A percentile compares a stretch with the other conserved stretches of the same genome.
Evolutionary conservation across 2,113 vertebrate genomes (phyloP).

Genomic region (Dipodomys merriami): DNA sequence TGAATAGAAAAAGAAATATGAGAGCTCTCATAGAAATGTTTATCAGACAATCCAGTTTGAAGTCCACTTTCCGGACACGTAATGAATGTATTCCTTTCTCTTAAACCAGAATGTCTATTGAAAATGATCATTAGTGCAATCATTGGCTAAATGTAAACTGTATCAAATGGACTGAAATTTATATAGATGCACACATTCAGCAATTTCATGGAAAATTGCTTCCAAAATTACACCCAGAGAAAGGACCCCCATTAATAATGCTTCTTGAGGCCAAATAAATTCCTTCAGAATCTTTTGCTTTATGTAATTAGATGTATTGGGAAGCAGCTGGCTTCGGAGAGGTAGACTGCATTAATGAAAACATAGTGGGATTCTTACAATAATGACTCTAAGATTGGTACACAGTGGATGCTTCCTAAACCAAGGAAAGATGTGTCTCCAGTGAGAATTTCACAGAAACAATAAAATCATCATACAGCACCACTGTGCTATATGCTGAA

Average conservation of each 20-base stretch:
- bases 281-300: conserved; percentile 57
- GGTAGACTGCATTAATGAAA: conserved; percentile 62
- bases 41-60: not conserved
- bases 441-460: conserved; percentile 31
- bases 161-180: conserved; percentile 70
- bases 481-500: conserved; percentile 24
- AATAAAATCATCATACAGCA: conserved; percentile 35
- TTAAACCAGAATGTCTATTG: conserved; percentile 57
- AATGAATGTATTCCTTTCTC: conserved; percentile 52
- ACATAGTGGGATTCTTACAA: not conserved
- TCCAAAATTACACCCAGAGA: conserved; percentile 75
- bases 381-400: conserved; percentile 45
- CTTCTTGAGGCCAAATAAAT: conserved; percentile 67
- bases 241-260: conserved; percentile 70
- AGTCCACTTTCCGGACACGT: conserved; percentile 18
- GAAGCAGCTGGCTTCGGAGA: conserved; percentile 45
- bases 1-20: not conserved
- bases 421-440: not conserved
- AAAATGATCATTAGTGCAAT: conserved; percentile 63
- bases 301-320: conserved; percentile 48
- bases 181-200: conserved; percentile 69
- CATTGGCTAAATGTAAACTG: conserved; percentile 69
- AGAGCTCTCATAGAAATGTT: not conserved
- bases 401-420: conserved; percentile 1
- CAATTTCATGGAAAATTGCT: conserved; percentile 81